Percentiles rank a stretch among this genome's conserved stretches.
Conservation (phyloP, 53 echinoderm and acorn worm genomes). For the Patiria pectinifera region DNA sequence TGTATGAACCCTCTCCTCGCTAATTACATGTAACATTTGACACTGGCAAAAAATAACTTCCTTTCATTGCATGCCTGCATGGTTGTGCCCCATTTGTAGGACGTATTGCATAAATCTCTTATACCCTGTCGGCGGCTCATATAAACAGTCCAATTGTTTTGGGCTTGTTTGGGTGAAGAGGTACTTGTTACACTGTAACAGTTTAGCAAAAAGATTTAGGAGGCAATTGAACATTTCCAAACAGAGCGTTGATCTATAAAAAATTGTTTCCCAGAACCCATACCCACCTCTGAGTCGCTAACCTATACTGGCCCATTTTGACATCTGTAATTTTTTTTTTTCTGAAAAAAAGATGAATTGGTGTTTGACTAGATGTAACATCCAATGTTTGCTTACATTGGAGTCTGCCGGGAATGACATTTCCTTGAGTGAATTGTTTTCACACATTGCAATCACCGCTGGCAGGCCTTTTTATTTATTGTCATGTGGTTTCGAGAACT, state of each 20-base stretch:
- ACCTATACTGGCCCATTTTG: background rate
- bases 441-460: background rate
- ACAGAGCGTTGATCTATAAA: background rate
- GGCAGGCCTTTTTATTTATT: background rate
- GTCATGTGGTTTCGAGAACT: background rate
- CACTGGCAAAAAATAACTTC: too few species aligned
- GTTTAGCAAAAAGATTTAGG: background rate
- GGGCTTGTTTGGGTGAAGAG: too few species aligned
- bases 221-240: background rate
- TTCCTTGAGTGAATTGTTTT: background rate
- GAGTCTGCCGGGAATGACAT: background rate
- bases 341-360: background rate
- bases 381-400: background rate
- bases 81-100: too few species aligned
- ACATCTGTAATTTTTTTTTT: background rate
- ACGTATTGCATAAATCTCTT: too few species aligned
- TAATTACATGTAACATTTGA: too few species aligned
- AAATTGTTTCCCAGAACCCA: background rate
- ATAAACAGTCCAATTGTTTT: too few species aligned
- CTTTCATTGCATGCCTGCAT: too few species aligned
- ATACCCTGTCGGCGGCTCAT: too few species aligned
- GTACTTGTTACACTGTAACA: too few species aligned
- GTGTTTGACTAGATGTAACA: background rate
- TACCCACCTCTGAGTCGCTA: background rate
- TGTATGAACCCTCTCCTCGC: too few species aligned